These are phyloP conservation scores for Melinaea menophilus DNA, from an alignment of 2,888 invertebrate species.

Conservation along the genomic window DNA sequence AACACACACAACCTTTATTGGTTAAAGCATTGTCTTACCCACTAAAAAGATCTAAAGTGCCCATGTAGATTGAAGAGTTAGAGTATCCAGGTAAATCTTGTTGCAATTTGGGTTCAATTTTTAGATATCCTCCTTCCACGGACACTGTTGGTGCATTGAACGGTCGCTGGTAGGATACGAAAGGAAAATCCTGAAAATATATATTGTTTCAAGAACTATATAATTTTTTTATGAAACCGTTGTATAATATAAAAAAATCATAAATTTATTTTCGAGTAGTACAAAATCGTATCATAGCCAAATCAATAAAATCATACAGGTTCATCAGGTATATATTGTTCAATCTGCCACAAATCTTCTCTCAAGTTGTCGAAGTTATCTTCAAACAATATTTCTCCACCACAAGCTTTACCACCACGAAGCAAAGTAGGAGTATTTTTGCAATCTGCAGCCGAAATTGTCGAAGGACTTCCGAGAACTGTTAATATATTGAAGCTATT, in stretches of 20 bases:
- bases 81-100: constrained; percentile 46
- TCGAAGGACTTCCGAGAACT: constrained; percentile 22
- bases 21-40: constrained; percentile 41
- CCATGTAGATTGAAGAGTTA: constrained; percentile 47
- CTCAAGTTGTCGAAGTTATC: constrained; percentile 77
- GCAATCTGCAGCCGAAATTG: constrained; percentile 37
- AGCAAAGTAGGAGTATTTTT: constrained; percentile 50
- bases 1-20: not conserved
- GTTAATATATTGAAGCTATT: constrained; percentile 3
- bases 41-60: constrained; percentile 47
- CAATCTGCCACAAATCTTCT: constrained; percentile 74
- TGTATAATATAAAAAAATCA: not conserved
- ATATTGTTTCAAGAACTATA: not conserved
- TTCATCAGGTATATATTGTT: constrained; percentile 71
- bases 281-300: no score
- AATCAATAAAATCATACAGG: constrained; percentile 45
- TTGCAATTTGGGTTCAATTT: constrained; percentile 51
- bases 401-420: constrained; percentile 58
- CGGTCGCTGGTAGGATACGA: constrained; percentile 57
- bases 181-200: constrained; percentile 53
- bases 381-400: constrained; percentile 77
- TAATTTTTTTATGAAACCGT: no score
- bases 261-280: not conserved
- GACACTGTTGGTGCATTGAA: constrained; percentile 41
- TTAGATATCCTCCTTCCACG: constrained; percentile 44